Evolutionary conservation across 2,797 vertebrate genomes (phyloP), one percentile per base, ranked within the genome.

Genomic region (Mionectes olivaceus): DNA sequence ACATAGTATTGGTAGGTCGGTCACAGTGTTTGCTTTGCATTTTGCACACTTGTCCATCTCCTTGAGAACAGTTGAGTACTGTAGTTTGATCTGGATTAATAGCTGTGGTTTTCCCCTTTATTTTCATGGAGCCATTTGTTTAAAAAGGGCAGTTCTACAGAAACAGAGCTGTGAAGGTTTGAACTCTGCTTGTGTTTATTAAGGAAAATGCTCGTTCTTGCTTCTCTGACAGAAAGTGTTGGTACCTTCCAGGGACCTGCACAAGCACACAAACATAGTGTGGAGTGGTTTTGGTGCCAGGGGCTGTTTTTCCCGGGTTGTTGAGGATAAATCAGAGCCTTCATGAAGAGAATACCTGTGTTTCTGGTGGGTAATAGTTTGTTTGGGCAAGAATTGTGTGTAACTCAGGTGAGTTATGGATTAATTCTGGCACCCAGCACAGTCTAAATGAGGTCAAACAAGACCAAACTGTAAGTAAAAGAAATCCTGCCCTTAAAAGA

Each of bases 1-100:
- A 91, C 96, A 90, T 93, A 89, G 95, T 25, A 22, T 32, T 33
- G 90, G 78, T 19, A 61, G 88, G 87, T 39, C 73, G 49, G 76
- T 87, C 83, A 81, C 19, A 13, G 56, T 92, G 86, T 97, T 97
- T 97, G 95, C 94, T 96, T 90, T 94, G 91, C 19, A 3, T 87
- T 94, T 85, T 76, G 57, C 65, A 84, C 49, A 13, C 82, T 79
- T 77, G 43, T 59, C 30, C 5, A 73, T 80, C 53, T 43, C 24
- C 39, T 22, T 73, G 92, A 74, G 87, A 91, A 7, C 61, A 67
- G 61, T 35, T 67, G 69, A 28, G 7, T 9, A 2, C 39, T 86
- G 87, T 74, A 24, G 78, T 53, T 50, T 43, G 75, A 44, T 43
- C 35, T 1, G 10, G 59, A 70, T 60, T 33, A 60, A 37, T 25